Conservation (phyloP, 1,140 invertebrate species). For the Oedothorax gibbosus region DNA sequence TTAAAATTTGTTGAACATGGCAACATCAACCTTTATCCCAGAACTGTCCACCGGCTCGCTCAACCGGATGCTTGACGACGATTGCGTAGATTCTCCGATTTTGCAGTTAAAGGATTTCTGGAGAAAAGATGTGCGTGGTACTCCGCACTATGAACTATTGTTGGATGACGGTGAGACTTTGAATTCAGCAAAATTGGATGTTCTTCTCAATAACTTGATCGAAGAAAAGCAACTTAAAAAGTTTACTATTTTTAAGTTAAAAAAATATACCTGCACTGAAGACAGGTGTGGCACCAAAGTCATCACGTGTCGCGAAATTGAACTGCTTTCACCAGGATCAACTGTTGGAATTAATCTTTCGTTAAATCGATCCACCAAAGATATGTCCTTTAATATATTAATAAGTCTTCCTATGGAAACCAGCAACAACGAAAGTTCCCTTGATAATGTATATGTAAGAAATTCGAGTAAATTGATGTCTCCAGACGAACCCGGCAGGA, state of each 20-base stretch:
- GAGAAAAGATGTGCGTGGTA: slow-evolving; percentile 8
- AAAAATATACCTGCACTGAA: slow-evolving; percentile 73
- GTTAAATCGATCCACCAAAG: no score
- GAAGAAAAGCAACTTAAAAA: slow-evolving; percentile 78
- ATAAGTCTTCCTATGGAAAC: no score
- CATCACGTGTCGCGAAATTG: slow-evolving; percentile 83
- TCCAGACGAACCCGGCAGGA: no score
- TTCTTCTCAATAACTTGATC: slow-evolving; percentile 83
- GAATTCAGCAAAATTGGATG: slow-evolving; percentile 82
- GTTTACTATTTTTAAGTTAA: slow-evolving; percentile 81
- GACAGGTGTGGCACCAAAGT: slow-evolving; percentile 64
- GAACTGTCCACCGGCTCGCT: not conserved
- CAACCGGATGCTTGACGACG: not conserved
- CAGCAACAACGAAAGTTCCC: no score
- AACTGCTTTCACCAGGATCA: slow-evolving; percentile 77
- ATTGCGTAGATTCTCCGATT: not conserved
- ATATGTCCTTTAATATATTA: no score
- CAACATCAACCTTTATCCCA: not conserved
- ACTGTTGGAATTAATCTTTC: slow-evolving; percentile 75
- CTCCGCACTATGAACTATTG: slow-evolving; percentile 11
- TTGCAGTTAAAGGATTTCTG: slow-evolving; percentile 39
- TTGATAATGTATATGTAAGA: no score
- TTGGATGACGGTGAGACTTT: slow-evolving; percentile 32
- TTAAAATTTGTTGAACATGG: no score
- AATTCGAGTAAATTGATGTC: no score